phyloP scores from a whole-genome alignment of 2,888 invertebrate species.

The Tenthredo mesomela region DNA sequence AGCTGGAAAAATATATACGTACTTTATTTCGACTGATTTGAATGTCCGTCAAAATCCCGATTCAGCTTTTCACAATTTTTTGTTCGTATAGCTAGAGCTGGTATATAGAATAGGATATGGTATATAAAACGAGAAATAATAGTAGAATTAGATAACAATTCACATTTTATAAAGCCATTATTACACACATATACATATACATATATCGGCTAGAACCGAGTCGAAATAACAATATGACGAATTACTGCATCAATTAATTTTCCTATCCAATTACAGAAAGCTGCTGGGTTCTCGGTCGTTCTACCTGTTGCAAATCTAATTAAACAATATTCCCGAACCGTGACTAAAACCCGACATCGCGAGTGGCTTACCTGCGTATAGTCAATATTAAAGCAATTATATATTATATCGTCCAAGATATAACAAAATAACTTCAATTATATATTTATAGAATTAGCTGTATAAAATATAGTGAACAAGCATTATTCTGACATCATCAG shows the following conservation, averaged over 20 bases:
- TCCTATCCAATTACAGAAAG: constrained; percentile 2
- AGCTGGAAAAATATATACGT: background rate
- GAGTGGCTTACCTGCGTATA: background rate
- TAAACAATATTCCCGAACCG: background rate
- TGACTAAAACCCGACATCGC: background rate
- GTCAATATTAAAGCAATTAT: background rate
- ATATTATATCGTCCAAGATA: too few species aligned
- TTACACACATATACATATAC: too few species aligned
- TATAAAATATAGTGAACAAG: too few species aligned
- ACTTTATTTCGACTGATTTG: constrained; percentile 19
- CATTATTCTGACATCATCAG: background rate
- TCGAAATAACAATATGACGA: background rate
- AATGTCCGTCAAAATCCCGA: constrained; percentile 2
- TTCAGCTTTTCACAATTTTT: background rate
- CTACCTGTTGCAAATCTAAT: constrained; percentile 40
- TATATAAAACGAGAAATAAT: background rate
- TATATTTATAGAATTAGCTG: too few species aligned
- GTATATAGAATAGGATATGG: too few species aligned
- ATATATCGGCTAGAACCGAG: background rate
- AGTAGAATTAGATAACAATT: background rate
- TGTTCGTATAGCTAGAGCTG: too few species aligned
- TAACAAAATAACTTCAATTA: too few species aligned
- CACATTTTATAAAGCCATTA: background rate
- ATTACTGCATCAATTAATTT: constrained; percentile 9
- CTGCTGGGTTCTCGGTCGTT: background rate